phyloP scores from a whole-genome alignment of 53 echinoderm and acorn worm species.

The Patiria pectinifera region DNA sequence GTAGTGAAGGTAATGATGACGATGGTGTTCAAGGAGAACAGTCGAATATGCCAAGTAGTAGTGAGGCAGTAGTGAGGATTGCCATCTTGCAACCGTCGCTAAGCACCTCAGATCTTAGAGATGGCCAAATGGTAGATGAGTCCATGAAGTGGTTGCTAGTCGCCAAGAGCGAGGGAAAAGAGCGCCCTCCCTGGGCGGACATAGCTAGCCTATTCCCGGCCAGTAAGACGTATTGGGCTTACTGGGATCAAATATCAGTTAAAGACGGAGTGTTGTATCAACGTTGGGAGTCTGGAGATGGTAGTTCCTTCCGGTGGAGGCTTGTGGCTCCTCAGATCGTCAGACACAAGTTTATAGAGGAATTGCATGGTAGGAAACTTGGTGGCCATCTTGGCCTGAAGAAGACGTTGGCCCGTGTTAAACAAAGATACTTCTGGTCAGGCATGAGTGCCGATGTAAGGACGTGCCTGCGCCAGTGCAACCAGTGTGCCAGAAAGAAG shows the following conservation, averaged over 20 bases:
- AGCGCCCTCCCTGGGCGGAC: constrained; percentile 16
- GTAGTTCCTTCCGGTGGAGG: background rate
- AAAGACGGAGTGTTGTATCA: background rate
- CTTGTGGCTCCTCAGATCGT: background rate
- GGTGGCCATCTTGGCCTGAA: constrained; percentile 52
- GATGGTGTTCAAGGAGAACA: no score
- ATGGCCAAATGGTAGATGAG: constrained; percentile 1
- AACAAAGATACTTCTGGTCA: constrained; percentile 46
- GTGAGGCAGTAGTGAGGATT: background rate
- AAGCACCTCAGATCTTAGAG: background rate
- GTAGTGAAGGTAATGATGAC: no score
- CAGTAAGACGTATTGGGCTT: constrained; percentile 43
- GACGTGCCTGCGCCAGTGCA: constrained; percentile 15
- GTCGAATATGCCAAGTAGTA: background rate
- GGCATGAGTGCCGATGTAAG: constrained; percentile 44
- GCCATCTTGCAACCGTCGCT: background rate
- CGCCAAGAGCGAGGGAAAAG: background rate
- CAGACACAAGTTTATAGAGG: background rate
- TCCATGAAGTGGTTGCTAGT: constrained; percentile 8
- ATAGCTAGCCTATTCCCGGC: background rate
- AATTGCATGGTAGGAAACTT: constrained; percentile 18
- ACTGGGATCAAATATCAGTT: constrained; percentile 22
- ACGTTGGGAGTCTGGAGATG: constrained; percentile 60
- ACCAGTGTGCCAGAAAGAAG: constrained; percentile 39
- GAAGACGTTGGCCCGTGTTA: constrained; percentile 45